Evolutionary conservation across 1,140 invertebrate species (phyloP).

Genomic region (Mya arenaria): DNA sequence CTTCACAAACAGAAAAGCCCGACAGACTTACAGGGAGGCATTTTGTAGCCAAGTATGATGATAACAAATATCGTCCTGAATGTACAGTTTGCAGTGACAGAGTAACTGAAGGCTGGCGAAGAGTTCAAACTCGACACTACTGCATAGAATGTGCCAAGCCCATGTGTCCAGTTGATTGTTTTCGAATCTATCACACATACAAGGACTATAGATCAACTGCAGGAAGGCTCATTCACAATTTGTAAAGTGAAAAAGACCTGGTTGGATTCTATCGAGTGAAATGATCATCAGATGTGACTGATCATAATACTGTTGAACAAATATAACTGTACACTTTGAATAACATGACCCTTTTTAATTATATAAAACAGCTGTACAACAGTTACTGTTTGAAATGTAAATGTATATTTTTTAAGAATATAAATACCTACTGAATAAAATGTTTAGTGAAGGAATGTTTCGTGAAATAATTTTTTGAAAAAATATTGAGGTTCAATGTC

Average conservation of each 20-base stretch:
- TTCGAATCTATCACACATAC: neutral
- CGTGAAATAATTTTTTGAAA: neutral
- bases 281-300: neutral
- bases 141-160: neutral
- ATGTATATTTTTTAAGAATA: neutral
- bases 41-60: neutral
- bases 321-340: neutral
- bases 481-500: neutral
- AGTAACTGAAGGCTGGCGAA: neutral
- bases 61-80: neutral
- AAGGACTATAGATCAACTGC: neutral
- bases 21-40: slow-evolving; percentile 1
- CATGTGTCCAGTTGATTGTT: slow-evolving; percentile 13
- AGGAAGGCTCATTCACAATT: neutral
- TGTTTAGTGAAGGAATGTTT: neutral
- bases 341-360: no score
- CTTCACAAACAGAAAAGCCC: neutral
- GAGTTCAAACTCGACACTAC: neutral
- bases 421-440: neutral
- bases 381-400: neutral
- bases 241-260: neutral
- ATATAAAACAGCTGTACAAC: neutral
- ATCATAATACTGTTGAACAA: neutral
- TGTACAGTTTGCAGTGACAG: slow-evolving; percentile 19
- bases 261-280: neutral